Evolutionary conservation across 64 coral and sea anemone species (phyloP), one percentile per base, ranked within the genome.

Genomic region (Pocillopora damicornis): DNA sequence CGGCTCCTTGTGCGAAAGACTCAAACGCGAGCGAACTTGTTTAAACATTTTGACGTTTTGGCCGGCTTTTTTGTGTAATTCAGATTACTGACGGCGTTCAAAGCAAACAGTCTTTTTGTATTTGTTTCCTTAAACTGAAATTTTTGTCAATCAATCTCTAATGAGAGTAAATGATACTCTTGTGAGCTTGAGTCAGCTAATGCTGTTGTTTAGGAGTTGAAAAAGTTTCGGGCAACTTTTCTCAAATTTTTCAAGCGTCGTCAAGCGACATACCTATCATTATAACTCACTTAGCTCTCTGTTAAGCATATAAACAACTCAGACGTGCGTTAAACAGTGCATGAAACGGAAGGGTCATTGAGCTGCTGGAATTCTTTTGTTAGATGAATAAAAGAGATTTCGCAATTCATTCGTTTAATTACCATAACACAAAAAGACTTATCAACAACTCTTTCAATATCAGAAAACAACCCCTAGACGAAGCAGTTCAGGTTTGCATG

Each of bases 71-170:
- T 63, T 81, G 60, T 81, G 20, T 35, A 67, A 17, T 65, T 72
- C 20, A 58, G 35, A 72, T 73, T 11, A 85, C 16, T 72, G 38
- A 85, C 64, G 15, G 81, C 65, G 65, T 8, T 18, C 12, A 56
- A 68, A 73, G 81, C 65, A 85, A 85, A 85, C 81, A 73, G 64
- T 57, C 81, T 42, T 58, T 63, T 83, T 83, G 80, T 83, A 42
- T 63, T 16, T 37, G 34, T 34, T 51, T 83, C 61, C 65, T 15
- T 26, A 71, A 79, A 79, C 58, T 60, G 45, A 20, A 17, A 15
- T 14, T 57, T 38, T 68, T 72, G 81, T 85, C 81, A 85, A 71
- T 85, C 81, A 71, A 16, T 57, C 10, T 58, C 37, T 45, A 85
- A 73, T 72, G 37, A 73, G 13, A 51, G 64, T 45, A 20, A 17